Evolutionary conservation across 1,140 invertebrate genomes (phyloP), one percentile per base, ranked within the genome.

Genomic region (Phymastichus coffea): DNA sequence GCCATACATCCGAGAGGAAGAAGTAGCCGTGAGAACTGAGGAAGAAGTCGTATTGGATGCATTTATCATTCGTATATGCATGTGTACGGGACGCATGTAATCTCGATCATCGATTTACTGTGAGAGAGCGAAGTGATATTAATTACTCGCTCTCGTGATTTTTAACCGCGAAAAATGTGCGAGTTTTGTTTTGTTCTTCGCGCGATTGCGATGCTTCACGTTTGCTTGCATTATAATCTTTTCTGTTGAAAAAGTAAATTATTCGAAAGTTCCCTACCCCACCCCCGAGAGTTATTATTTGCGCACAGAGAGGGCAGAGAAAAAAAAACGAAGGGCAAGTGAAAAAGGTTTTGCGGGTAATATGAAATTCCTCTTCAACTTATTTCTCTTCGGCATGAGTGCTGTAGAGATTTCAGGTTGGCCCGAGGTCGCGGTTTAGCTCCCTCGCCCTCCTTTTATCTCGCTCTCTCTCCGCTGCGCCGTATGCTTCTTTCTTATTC

Each of bases 11-110:
- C 3, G 19, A 17, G 40, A 14, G 19, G n/a, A n/a, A n/a, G n/a
- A n/a, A n/a, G 48, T 20, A 19, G 46, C 46, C 48, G 49, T 52
- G 49, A 52, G 49, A 52, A 52, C 22, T 8, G 3, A 14, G 35
- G 15, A n/a, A 33, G 44, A 28, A 1, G 19, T 8, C 4, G n/a
- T n/a, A n/a, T n/a, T n/a, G n/a, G n/a, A 20, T 22, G 49, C 49
- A 52, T 52, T 52, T 10, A 52, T 52, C 49, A 52, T 15, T 40
- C 20, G 49, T n/a, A n/a, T n/a, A n/a, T n/a, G n/a, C n/a, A n/a
- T n/a, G n/a, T n/a, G n/a, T n/a, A n/a, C 30, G 47, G 3, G 30
- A 22, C 19, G 1, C 33, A 48, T 17, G 4, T 35, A n/a, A 22
- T 52, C 49, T 52, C 4, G 35, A 40, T 52, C 40, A 52, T 52